Evolutionary conservation across 2,888 invertebrate species (phyloP).

Genomic region (Mantis religiosa): DNA sequence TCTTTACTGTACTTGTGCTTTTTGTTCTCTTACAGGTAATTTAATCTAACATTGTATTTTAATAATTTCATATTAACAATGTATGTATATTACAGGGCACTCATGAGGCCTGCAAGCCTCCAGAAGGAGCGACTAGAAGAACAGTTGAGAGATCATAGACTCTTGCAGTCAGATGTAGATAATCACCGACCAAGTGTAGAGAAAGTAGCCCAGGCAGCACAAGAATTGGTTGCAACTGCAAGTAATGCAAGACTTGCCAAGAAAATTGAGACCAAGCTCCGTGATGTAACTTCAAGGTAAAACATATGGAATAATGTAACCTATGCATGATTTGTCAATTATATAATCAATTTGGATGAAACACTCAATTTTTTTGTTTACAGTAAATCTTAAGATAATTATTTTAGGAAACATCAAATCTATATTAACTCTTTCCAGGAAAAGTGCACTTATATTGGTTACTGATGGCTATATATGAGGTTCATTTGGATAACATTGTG

Average conservation of each 20-base stretch:
- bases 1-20: background rate
- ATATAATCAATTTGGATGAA: no score
- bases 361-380: no score
- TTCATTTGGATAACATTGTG: no score
- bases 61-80: background rate
- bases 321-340: no score
- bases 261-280: constrained; percentile 83
- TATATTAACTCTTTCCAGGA: no score
- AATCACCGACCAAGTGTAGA: constrained; percentile 82
- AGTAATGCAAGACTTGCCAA: constrained; percentile 84
- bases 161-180: constrained; percentile 78
- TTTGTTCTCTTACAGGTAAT: background rate
- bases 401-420: no score
- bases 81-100: constrained; percentile 45
- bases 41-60: background rate
- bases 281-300: constrained; percentile 65
- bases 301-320: background rate
- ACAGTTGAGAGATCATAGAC: constrained; percentile 81
- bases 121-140: constrained; percentile 81
- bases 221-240: constrained; percentile 74
- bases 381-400: no score
- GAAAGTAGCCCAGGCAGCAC: constrained; percentile 72
- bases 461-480: no score
- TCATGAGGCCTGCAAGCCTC: constrained; percentile 79
- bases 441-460: no score